phyloP scores from a whole-genome alignment of 2,113 vertebrate genomes.

The Psilopsiagon aymara region DNA sequence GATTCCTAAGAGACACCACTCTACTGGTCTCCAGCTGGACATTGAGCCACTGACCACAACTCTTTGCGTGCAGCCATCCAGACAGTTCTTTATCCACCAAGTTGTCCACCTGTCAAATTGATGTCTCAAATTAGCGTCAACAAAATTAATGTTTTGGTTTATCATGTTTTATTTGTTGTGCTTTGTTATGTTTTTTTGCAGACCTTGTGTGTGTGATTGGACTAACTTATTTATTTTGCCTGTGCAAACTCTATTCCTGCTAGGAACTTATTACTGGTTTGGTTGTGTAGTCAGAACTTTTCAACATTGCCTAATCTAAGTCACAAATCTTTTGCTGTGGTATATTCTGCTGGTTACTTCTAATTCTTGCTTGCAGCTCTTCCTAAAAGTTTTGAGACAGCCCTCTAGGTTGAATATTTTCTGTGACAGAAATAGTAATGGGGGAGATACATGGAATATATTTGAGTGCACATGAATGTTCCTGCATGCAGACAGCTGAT shows the following conservation, averaged over 20 bases:
- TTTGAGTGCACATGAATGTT: background rate
- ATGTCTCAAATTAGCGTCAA: no score
- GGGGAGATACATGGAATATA: background rate
- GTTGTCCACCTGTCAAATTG: no score
- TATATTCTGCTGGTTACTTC: background rate
- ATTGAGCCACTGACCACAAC: no score
- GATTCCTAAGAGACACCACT: no score
- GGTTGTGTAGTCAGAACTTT: background rate
- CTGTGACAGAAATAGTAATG: background rate
- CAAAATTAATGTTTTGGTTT: background rate
- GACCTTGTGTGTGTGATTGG: background rate
- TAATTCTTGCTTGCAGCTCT: background rate
- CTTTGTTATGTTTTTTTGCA: background rate
- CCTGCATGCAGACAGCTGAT: background rate
- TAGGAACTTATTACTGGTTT: background rate
- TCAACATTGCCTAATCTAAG: background rate
- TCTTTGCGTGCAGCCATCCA: no score
- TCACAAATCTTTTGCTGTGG: background rate
- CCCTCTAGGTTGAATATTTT: background rate
- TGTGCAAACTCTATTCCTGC: background rate
- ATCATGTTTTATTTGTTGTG: background rate
- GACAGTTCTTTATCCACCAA: no score
- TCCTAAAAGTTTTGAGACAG: background rate
- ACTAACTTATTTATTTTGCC: background rate
- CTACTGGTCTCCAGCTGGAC: no score